A percentile compares a stretch with the other conserved stretches of the same genome.
These are phyloP conservation scores for Glossophaga mutica DNA, from an alignment of 2,797 vertebrate species.

Conservation along the genomic window DNA sequence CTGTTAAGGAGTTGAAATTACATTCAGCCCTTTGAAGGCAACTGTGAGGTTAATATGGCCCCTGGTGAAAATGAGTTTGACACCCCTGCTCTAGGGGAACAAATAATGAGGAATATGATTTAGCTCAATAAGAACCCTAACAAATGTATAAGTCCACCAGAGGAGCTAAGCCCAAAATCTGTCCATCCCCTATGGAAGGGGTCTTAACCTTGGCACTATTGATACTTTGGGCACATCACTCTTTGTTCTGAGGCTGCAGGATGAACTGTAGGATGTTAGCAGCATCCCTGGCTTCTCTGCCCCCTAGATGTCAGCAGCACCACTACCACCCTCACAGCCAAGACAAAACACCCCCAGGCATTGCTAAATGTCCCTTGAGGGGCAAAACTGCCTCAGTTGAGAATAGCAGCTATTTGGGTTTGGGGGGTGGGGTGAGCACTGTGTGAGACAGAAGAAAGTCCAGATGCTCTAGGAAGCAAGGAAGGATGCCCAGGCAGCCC, in stretches of 20 bases:
- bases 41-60: no score
- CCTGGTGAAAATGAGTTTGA: no score
- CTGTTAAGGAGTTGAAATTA: no score
- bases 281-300: neutral
- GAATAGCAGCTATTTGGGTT: accelerated
- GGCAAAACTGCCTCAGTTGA: neutral
- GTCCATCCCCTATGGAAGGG: no score
- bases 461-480: neutral
- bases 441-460: neutral
- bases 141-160: neutral
- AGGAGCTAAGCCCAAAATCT: neutral
- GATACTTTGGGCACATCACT: neutral
- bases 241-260: neutral
- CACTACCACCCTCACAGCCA: accelerated
- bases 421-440: no score
- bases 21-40: no score
- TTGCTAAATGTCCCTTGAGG: neutral
- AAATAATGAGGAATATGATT: neutral
- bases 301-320: neutral
- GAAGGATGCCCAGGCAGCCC: neutral
- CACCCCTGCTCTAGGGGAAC: neutral
- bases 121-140: neutral
- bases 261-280: neutral
- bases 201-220: neutral
- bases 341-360: neutral